Conservation (phyloP, 1,140 invertebrate genomes). For the Pentalonia nigronervosa region DNA sequence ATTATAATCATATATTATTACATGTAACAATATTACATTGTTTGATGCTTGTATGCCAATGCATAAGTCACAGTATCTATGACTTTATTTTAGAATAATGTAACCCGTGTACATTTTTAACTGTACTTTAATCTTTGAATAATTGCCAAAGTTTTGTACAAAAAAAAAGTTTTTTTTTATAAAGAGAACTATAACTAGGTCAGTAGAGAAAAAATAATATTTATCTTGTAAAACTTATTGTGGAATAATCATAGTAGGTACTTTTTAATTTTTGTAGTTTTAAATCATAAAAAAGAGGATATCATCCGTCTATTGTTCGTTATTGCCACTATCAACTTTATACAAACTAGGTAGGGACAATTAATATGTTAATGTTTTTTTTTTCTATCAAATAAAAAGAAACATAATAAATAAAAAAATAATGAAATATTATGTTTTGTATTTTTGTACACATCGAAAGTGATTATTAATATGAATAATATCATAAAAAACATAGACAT, state of each 20-base stretch:
- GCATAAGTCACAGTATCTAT: neutral
- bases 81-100: neutral
- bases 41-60: neutral
- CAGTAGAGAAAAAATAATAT: neutral
- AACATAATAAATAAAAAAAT: neutral
- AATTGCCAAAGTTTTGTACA: neutral
- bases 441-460: neutral
- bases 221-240: conserved; percentile 10
- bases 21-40: neutral
- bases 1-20: neutral
- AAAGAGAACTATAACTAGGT: neutral
- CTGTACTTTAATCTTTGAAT: conserved; percentile 2
- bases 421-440: neutral
- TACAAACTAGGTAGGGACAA: neutral
- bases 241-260: neutral
- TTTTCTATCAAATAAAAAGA: neutral
- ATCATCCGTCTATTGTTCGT: neutral
- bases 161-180: neutral
- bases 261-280: conserved; percentile 8
- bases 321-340: neutral
- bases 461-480: too few species aligned
- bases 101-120: neutral
- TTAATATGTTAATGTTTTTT: neutral
- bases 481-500: too few species aligned
- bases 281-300: neutral